A percentile compares a stretch with the other conserved stretches of the same genome.
phyloP scores from a whole-genome alignment of 2,113 vertebrate genomes.

The Poecilia latipinna region DNA sequence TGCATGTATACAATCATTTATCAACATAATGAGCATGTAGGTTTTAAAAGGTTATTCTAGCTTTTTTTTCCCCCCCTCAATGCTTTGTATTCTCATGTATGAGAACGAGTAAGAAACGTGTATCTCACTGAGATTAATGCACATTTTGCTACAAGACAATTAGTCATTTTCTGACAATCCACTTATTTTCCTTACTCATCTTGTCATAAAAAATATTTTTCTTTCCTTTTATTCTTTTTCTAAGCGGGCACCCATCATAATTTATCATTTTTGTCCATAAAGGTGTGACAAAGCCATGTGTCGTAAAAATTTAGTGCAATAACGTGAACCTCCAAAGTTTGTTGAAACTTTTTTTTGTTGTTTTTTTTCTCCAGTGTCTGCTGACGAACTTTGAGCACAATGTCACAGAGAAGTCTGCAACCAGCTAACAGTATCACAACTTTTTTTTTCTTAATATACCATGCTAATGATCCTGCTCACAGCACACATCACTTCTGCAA shows the following conservation, averaged over 20 bases:
- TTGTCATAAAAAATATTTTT: slow-evolving; percentile 85
- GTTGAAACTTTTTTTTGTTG: slow-evolving; percentile 79
- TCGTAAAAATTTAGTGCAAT: slow-evolving; percentile 99
- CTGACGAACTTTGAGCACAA: slow-evolving; percentile 76
- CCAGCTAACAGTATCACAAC: slow-evolving; percentile 75
- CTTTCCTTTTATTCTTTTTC: slow-evolving; percentile 55
- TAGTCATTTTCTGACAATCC: slow-evolving; percentile 94
- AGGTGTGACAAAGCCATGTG: slow-evolving; percentile 92
- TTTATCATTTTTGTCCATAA: slow-evolving; percentile 84
- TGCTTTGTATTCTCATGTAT: slow-evolving; percentile 99
- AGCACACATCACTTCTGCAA: slow-evolving; percentile 78
- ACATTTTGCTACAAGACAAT: slow-evolving; percentile 99
- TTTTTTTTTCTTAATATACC: slow-evolving; percentile 72
- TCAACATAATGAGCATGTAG: slow-evolving; percentile 98
- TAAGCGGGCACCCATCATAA: slow-evolving; percentile 90
- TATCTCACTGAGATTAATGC: slow-evolving; percentile 99
- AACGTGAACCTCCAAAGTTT: slow-evolving; percentile 91
- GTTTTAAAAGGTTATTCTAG: slow-evolving; percentile 77
- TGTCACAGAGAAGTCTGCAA: slow-evolving; percentile 76
- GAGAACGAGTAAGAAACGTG: slow-evolving; percentile 98
- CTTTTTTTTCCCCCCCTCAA: slow-evolving; percentile 73
- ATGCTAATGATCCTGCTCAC: slow-evolving; percentile 82
- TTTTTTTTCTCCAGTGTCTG: slow-evolving; percentile 80
- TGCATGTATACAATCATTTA: slow-evolving; percentile 97
- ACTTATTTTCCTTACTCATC: slow-evolving; percentile 87